Evolutionary conservation across 2,113 vertebrate genomes (phyloP).

Genomic region (Pachycephala philippinensis): DNA sequence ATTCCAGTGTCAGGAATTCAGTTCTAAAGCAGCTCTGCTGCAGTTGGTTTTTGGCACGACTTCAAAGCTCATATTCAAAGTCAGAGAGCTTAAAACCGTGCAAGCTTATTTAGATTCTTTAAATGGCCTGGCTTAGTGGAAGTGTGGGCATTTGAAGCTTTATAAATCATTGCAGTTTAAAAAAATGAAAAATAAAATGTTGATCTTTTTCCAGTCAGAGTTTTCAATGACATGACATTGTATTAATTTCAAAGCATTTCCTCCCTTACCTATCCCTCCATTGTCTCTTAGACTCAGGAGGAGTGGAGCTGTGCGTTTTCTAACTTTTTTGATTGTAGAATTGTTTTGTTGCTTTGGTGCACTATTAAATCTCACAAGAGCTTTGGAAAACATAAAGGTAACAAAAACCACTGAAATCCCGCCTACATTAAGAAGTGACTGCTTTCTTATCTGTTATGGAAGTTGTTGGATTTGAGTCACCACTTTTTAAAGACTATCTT

Average conservation of each 20-base stretch:
- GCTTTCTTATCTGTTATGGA: neutral
- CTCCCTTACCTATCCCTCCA: neutral
- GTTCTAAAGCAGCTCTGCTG: constrained; percentile 53
- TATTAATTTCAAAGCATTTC: constrained; percentile 53
- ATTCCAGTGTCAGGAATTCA: constrained; percentile 68
- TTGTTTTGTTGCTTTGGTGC: neutral
- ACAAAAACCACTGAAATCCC: neutral
- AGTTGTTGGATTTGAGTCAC: neutral
- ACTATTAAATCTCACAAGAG: neutral
- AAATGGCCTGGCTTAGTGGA: constrained; percentile 64
- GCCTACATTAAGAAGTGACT: neutral
- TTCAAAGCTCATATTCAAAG: constrained; percentile 74
- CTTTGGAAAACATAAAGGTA: neutral
- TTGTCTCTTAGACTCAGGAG: neutral
- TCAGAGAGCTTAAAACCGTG: constrained; percentile 57
- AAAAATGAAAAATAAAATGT: constrained; percentile 42
- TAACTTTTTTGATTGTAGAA: neutral
- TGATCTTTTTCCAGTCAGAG: constrained; percentile 15
- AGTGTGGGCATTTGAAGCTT: constrained; percentile 58
- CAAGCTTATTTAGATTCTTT: constrained; percentile 68
- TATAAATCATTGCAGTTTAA: constrained; percentile 44
- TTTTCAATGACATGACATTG: constrained; percentile 54
- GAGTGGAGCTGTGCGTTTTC: neutral
- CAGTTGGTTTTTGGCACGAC: constrained; percentile 61
- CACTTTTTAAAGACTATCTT: neutral